Evolutionary conservation across 2,888 invertebrate genomes (phyloP).

Genomic region (Netelia virgata): DNA sequence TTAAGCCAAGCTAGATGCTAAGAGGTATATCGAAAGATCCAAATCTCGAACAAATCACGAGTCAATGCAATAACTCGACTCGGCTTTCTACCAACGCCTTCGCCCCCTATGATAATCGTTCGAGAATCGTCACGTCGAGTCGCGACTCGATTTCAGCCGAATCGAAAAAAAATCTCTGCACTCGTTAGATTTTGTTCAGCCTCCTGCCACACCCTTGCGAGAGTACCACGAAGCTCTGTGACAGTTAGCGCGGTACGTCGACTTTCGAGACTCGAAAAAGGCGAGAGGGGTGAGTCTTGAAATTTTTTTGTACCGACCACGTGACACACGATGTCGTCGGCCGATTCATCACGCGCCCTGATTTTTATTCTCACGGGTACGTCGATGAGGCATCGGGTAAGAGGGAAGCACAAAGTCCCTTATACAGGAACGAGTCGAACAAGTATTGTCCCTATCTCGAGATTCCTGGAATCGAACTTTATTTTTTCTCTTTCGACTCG

Average conservation of each 20-base stretch:
- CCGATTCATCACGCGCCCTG: slow-evolving; percentile 65
- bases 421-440: slow-evolving; percentile 25
- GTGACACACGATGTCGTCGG: slow-evolving; percentile 36
- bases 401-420: slow-evolving; percentile 3
- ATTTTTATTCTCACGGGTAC: slow-evolving; percentile 61
- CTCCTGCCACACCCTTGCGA: background rate
- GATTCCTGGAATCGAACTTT: slow-evolving; percentile 6
- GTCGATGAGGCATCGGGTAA: slow-evolving; percentile 40
- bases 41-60: background rate
- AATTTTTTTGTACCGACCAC: slow-evolving; percentile 46
- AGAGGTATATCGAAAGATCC: background rate
- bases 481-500: slow-evolving; percentile 5
- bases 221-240: slow-evolving; percentile 1
- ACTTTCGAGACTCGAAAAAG: background rate
- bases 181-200: background rate
- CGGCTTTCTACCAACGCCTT: too few species aligned
- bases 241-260: slow-evolving; percentile 39
- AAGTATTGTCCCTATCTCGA: slow-evolving; percentile 61
- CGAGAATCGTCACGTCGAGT: slow-evolving; percentile 6
- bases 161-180: slow-evolving; percentile 1
- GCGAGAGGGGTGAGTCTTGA: slow-evolving; percentile 31
- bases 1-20: background rate
- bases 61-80: background rate
- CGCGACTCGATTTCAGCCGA: background rate
- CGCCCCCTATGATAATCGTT: too few species aligned